Evolutionary conservation across 1,140 invertebrate genomes (phyloP), one percentile per base, ranked within the genome.

Genomic region (Lethrus apterus): DNA sequence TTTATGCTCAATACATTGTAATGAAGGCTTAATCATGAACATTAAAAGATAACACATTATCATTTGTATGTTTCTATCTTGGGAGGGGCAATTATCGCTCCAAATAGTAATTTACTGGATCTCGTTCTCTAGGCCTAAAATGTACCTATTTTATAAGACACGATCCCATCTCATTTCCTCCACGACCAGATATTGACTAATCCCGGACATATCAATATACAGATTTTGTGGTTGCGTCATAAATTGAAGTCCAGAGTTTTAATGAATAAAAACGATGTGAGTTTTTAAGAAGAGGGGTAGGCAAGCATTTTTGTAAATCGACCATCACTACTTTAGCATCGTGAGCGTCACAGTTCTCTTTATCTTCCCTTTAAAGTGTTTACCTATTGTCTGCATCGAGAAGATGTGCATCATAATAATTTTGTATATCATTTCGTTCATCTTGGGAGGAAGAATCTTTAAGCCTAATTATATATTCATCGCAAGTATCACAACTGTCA

Each of bases 301-400:
- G 35, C 41, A 41, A 41, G 30, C 45, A 47, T 47, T 38, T 47
- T 47, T 47, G 45, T 29, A 47, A 41, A 47, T 47, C 34, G 23
- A 47, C 45, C 45, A 21, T 30, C 29, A 47, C n/a, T 38, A 41
- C 13, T 41, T 47, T n/a, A n/a, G n/a, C n/a, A n/a, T 47, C 3
- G 26, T 41, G 29, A 40, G 40, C 23, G 45, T 8, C 45, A 40
- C 23, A 17, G 23, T 41, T 29, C 15, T 30, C 34, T 47, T 47
- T 30, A 47, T 47, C 45, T 13, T 47, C 11, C 18, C 34, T 11
- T 14, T 41, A 29, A 31, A 47, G 23, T 29, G 26, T 1, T 41
- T 41, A 40, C 24, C 46, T 23, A 30, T 47, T 41, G 32, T 40
- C 23, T 11, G 46, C 14, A 17, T 47, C 45, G 30, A 2, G 45